Conservation (phyloP, 2,888 invertebrate genomes). For the Diloba caeruleocephala region DNA sequence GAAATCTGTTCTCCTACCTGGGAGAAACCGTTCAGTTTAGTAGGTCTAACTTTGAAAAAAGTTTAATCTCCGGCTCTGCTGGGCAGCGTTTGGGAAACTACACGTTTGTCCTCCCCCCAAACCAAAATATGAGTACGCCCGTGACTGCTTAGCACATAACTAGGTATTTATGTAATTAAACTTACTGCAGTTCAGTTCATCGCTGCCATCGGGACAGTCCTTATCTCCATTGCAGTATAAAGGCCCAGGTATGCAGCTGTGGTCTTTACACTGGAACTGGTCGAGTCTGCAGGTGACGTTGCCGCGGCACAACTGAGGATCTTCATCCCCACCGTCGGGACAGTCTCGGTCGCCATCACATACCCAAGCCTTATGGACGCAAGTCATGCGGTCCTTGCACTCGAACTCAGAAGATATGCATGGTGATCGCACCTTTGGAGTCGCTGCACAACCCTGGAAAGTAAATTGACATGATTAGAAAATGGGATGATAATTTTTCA, state of each 20-base stretch:
- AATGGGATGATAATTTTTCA: background rate
- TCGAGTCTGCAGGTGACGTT: conserved; percentile 94
- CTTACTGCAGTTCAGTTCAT: conserved; percentile 95
- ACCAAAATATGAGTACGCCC: too few species aligned
- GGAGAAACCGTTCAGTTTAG: too few species aligned
- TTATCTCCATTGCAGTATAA: conserved; percentile 94
- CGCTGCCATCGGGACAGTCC: conserved; percentile 95
- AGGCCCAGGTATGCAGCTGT: conserved; percentile 94
- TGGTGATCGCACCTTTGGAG: conserved; percentile 87
- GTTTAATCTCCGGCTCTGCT: too few species aligned
- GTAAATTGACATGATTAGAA: conserved; percentile 11
- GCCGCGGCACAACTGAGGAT: conserved; percentile 89
- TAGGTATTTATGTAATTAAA: conserved; percentile 37
- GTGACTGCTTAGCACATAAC: background rate
- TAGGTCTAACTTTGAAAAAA: too few species aligned
- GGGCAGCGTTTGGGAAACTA: too few species aligned
- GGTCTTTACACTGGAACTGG: conserved; percentile 96
- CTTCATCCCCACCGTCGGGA: conserved; percentile 94
- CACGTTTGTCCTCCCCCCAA: too few species aligned
- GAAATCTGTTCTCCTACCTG: too few species aligned
- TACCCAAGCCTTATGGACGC: conserved; percentile 94
- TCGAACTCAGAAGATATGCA: conserved; percentile 93
- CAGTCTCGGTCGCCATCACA: conserved; percentile 96
- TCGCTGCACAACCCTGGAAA: conserved; percentile 90
- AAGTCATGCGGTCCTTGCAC: conserved; percentile 94